phyloP scores from a whole-genome alignment of 2,888 invertebrate species.

The Rhamphomyia laevipes region DNA sequence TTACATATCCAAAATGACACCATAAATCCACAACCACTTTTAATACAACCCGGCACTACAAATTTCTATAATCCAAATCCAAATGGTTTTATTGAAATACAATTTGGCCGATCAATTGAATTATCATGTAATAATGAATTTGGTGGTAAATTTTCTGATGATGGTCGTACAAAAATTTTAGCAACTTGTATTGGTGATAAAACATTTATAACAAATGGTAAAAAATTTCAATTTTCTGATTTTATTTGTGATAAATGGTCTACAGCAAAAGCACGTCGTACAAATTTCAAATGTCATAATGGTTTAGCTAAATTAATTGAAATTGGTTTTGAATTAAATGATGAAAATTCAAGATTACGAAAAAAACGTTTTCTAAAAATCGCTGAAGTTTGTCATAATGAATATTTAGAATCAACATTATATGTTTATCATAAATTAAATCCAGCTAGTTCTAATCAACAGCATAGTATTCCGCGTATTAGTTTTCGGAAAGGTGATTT shows the following conservation, averaged over 20 bases:
- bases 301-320: conserved; percentile 26
- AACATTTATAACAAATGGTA: conserved; percentile 21
- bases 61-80: conserved; percentile 24
- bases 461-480: conserved; percentile 32
- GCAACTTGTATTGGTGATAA: conserved; percentile 21
- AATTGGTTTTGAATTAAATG: conserved; percentile 32
- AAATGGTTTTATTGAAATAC: conserved; percentile 21
- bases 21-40: conserved; percentile 46
- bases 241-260: conserved; percentile 31
- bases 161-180: too few relatives aligned
- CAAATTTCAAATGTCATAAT: conserved; percentile 24
- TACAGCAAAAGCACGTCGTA: conserved; percentile 23
- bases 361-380: conserved; percentile 33
- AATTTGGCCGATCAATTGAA: conserved; percentile 24
- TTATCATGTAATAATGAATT: conserved; percentile 22
- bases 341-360: too few relatives aligned
- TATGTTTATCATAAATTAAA: conserved; percentile 32
- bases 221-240: conserved; percentile 22
- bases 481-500: conserved; percentile 30
- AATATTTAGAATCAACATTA: conserved; percentile 25
- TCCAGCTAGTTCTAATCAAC: conserved; percentile 36
- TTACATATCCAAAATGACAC: neutral
- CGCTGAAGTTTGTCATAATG: conserved; percentile 37
- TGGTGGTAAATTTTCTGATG: too few relatives aligned
- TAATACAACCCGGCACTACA: conserved; percentile 35